Percentiles rank a stretch among this genome's conserved stretches.
Conservation (phyloP, 92 coral and sea anemone genomes). For the Isaurus tuberculatus region DNA sequence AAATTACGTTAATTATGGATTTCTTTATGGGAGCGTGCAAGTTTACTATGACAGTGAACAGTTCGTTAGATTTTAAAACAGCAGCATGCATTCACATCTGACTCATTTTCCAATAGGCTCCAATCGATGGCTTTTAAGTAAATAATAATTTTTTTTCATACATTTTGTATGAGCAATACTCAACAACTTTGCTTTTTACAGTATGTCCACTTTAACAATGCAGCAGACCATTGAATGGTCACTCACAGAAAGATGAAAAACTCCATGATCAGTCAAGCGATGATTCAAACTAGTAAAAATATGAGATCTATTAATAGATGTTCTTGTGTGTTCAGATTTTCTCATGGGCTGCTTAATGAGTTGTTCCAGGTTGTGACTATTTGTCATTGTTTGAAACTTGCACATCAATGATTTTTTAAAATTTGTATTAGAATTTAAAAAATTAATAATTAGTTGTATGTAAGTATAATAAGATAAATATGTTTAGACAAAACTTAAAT, state of each 20-base stretch:
- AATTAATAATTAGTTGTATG: no score
- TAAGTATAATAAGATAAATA: no score
- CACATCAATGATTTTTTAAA: conserved; percentile 5
- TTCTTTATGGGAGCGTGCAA: conserved; percentile 37
- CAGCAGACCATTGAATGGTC: conserved; percentile 68
- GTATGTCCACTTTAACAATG: conserved; percentile 54
- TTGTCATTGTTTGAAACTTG: conserved; percentile 20
- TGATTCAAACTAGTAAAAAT: conserved; percentile 41
- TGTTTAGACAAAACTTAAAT: no score
- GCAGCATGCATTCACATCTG: conserved; percentile 39
- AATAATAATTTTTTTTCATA: conserved; percentile 48
- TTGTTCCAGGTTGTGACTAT: conserved; percentile 45
- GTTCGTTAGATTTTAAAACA: conserved; percentile 23
- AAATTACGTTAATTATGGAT: conserved; percentile 34
- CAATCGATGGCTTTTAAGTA: conserved; percentile 54
- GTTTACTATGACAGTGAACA: conserved; percentile 23
- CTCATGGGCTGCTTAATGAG: conserved; percentile 50
- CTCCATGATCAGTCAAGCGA: conserved; percentile 51
- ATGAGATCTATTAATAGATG: conserved; percentile 51
- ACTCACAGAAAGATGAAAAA: conserved; percentile 55
- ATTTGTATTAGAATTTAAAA: not conserved
- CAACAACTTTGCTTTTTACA: conserved; percentile 46
- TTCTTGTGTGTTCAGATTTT: conserved; percentile 38
- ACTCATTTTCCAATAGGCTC: conserved; percentile 42
- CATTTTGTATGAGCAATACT: conserved; percentile 50